Conservation (phyloP, 2,797 vertebrate species). For the Synaphobranchus kaupii region DNA sequence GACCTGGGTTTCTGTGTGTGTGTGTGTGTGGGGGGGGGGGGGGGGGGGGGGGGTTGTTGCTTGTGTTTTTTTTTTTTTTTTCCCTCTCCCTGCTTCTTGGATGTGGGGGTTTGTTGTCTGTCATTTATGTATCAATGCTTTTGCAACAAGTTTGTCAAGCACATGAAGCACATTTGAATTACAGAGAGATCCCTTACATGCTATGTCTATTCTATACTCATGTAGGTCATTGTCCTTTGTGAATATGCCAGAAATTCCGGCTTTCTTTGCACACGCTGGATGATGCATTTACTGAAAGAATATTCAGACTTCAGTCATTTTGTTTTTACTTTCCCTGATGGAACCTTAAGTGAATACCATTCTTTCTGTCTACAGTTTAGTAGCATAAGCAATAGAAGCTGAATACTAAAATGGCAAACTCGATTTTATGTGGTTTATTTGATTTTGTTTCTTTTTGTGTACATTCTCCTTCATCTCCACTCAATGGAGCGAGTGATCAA, state of each 20-base stretch:
- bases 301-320: not conserved
- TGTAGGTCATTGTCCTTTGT: not conserved
- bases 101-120: too few species aligned
- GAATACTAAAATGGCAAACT: not conserved
- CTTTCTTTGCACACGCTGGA: not conserved
- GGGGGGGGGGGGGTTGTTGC: too few species aligned
- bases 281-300: not conserved
- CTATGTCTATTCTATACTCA: not conserved
- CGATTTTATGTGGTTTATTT: slow-evolving; percentile 2
- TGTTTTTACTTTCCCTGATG: not conserved
- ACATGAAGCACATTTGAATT: too few species aligned
- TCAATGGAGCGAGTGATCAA: not conserved
- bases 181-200: not conserved
- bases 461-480: not conserved
- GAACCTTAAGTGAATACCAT: not conserved
- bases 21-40: too few species aligned
- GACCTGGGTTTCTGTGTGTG: too few species aligned
- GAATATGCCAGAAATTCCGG: not conserved
- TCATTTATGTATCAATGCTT: too few species aligned
- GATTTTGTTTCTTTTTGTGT: not conserved
- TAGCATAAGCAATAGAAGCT: not conserved
- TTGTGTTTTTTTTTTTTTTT: too few species aligned
- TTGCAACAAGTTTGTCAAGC: too few species aligned
- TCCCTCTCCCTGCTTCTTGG: too few species aligned
- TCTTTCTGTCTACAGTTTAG: slow-evolving; percentile 2